A percentile compares a stretch with the other conserved stretches of the same genome.
Conservation (phyloP, 2,888 invertebrate species). For the Neoaliturus tenellus region DNA sequence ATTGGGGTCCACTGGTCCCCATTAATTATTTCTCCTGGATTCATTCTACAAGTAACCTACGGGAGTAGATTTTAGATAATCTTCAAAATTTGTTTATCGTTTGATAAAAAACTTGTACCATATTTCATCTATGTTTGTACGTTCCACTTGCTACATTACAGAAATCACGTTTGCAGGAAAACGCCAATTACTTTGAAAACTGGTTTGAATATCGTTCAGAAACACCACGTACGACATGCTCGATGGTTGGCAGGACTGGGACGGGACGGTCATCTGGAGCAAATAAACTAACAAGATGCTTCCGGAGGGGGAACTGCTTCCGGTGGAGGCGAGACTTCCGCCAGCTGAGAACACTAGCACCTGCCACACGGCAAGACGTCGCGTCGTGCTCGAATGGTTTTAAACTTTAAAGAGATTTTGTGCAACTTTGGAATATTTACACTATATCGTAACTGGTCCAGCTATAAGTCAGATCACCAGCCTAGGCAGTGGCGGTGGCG, state of each 20-base stretch:
- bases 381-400: background rate
- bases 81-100: too few relatives aligned
- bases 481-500: too few relatives aligned
- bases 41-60: too few relatives aligned
- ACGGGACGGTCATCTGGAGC: conserved; percentile 25
- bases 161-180: background rate
- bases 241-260: too few relatives aligned
- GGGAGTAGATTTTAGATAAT: too few relatives aligned
- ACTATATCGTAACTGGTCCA: too few relatives aligned
- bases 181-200: background rate
- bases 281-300: conserved; percentile 43
- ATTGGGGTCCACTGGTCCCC: too few relatives aligned
- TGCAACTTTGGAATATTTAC: background rate
- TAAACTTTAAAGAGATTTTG: background rate
- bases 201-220: background rate
- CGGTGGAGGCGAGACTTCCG: conserved; percentile 36
- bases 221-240: background rate
- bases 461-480: too few relatives aligned
- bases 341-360: conserved; percentile 28
- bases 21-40: too few relatives aligned
- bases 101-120: too few relatives aligned
- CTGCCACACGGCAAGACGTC: background rate
- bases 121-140: too few relatives aligned
- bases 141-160: too few relatives aligned
- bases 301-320: conserved; percentile 29